These are phyloP conservation scores for Amphipyra tragopoginis DNA, from an alignment of 2,888 invertebrate genomes.

Conservation along the genomic window DNA sequence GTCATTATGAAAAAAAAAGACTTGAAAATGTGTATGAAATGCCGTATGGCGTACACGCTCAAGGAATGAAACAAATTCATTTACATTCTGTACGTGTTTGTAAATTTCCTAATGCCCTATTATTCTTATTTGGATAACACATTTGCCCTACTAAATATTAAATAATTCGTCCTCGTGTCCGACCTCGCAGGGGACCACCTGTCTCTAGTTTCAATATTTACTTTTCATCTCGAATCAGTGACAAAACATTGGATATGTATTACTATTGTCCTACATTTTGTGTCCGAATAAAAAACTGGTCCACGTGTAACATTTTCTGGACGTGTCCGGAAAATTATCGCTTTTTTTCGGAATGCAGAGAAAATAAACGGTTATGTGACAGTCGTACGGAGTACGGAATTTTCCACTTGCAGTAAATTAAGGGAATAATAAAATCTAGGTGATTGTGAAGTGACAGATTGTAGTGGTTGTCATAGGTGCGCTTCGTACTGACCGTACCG, in stretches of 20 bases:
- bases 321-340: background rate
- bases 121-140: conserved; percentile 5
- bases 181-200: background rate
- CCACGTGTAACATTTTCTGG: conserved; percentile 4
- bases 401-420: too few relatives aligned
- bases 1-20: too few relatives aligned
- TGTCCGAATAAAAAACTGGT: conserved; percentile 13
- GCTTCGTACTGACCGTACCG: too few relatives aligned
- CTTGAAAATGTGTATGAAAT: too few relatives aligned
- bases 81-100: background rate
- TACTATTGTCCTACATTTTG: conserved; percentile 15
- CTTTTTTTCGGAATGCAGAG: background rate
- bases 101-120: background rate
- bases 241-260: conserved; percentile 41
- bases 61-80: too few relatives aligned
- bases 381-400: too few relatives aligned
- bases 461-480: too few relatives aligned
- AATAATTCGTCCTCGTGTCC: background rate
- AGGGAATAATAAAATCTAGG: too few relatives aligned
- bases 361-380: background rate
- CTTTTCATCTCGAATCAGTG: conserved; percentile 40
- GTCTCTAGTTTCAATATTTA: conserved; percentile 10
- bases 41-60: too few relatives aligned
- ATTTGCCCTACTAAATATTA: background rate
- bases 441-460: too few relatives aligned